Conservation (phyloP, 2,113 vertebrate genomes). For the Lichenostomus cassidix region DNA sequence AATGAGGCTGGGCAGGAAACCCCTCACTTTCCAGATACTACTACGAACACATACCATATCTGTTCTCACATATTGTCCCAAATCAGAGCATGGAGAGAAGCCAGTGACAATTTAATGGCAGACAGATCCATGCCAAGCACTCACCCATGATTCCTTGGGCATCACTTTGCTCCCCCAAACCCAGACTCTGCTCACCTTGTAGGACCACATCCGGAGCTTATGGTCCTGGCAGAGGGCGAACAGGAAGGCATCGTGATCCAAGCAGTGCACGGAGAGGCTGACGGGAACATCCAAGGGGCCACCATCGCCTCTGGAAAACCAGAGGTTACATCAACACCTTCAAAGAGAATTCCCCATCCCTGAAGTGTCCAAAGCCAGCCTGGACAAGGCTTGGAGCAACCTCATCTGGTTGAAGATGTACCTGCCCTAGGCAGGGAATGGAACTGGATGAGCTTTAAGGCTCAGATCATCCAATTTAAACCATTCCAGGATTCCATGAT, state of each 20-base stretch:
- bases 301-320: slow-evolving; percentile 80
- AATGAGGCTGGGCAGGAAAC: background rate
- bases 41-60: fast-evolving
- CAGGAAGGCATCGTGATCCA: slow-evolving; percentile 88
- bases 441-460: background rate
- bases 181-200: slow-evolving; percentile 74
- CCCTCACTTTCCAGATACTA: fast-evolving
- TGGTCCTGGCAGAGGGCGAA: slow-evolving; percentile 94
- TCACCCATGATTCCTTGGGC: fast-evolving
- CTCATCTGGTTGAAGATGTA: background rate
- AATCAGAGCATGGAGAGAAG: fast-evolving
- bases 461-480: background rate
- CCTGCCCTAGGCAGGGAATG: background rate
- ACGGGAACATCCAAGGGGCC: slow-evolving; percentile 79
- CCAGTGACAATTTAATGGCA: fast-evolving
- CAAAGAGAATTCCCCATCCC: background rate
- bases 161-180: background rate
- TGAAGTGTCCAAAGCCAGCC: background rate
- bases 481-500: background rate
- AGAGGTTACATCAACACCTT: background rate
- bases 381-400: background rate
- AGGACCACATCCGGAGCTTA: slow-evolving; percentile 93
- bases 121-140: background rate
- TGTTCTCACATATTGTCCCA: fast-evolving
- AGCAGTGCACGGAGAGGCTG: slow-evolving; percentile 84